Conservation (phyloP, 1,140 invertebrate species). For the Drosophila ironensis region DNA sequence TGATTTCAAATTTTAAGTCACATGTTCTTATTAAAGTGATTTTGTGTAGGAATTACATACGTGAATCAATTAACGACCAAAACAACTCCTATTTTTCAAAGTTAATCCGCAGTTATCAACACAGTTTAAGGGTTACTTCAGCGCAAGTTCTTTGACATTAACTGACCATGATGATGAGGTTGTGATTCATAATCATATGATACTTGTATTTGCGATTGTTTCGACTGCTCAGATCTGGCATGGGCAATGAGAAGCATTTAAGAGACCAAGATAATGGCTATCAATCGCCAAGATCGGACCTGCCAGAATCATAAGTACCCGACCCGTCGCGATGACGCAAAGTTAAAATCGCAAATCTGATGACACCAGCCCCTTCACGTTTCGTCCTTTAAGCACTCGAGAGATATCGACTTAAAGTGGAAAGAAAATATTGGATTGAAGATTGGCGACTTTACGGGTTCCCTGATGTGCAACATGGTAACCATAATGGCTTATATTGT, state of each 20-base stretch:
- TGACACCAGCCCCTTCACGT: slow-evolving; percentile 12
- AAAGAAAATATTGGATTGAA: too few relatives aligned
- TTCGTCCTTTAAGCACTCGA: slow-evolving; percentile 14
- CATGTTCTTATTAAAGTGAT: too few relatives aligned
- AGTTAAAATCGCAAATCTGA: slow-evolving; percentile 13
- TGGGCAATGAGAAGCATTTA: neutral
- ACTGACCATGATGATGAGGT: slow-evolving; percentile 14
- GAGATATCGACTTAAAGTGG: slow-evolving; percentile 19
- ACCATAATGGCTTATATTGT: too few relatives aligned
- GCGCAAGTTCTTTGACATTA: slow-evolving; percentile 23
- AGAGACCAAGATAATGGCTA: slow-evolving; percentile 33
- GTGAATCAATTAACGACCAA: neutral
- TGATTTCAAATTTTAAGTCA: neutral
- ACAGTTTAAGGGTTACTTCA: neutral
- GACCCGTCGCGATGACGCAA: slow-evolving; percentile 14
- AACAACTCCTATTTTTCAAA: neutral
- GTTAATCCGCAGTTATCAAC: slow-evolving; percentile 1
- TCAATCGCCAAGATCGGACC: slow-evolving; percentile 19
- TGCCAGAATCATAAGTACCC: slow-evolving; percentile 27
- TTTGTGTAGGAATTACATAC: neutral
- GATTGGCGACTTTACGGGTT: too few relatives aligned
- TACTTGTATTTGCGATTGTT: neutral
- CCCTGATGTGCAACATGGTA: too few relatives aligned
- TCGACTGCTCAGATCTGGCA: neutral
- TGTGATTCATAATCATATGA: slow-evolving; percentile 20